Conservation (phyloP, 2,888 invertebrate genomes). For the Ceratothoa steindachneri region DNA sequence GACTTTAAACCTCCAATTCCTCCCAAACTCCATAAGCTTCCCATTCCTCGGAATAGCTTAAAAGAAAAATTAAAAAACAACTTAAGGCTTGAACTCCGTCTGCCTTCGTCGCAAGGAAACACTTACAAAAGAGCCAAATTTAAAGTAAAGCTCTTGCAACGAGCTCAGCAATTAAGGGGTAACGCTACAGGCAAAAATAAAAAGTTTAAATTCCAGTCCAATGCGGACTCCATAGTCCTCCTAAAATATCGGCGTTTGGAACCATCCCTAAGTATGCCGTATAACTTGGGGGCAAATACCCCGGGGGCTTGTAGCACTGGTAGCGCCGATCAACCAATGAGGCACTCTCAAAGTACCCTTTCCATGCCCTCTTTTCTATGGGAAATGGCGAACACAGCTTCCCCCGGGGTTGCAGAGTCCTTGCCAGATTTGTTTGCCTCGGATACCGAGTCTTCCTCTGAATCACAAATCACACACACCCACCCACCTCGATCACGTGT, state of each 20-base stretch:
- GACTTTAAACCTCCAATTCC: slow-evolving; percentile 47
- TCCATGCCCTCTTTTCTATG: slow-evolving; percentile 51
- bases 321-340: slow-evolving; percentile 47
- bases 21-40: slow-evolving; percentile 43
- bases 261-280: slow-evolving; percentile 46
- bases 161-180: slow-evolving; percentile 42
- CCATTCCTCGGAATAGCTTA: slow-evolving; percentile 38
- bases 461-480: slow-evolving; percentile 19
- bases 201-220: slow-evolving; percentile 29
- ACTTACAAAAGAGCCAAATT: slow-evolving; percentile 43
- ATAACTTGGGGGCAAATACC: slow-evolving; percentile 44
- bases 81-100: slow-evolving; percentile 35
- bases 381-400: slow-evolving; percentile 38
- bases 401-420: slow-evolving; percentile 43
- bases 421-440: slow-evolving; percentile 44
- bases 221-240: slow-evolving; percentile 39
- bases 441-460: slow-evolving; percentile 43
- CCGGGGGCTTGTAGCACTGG: slow-evolving; percentile 37
- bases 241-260: slow-evolving; percentile 42
- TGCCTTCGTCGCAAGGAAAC: slow-evolving; percentile 37
- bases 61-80: slow-evolving; percentile 46
- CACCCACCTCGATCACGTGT: slow-evolving; percentile 30
- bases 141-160: slow-evolving; percentile 39
- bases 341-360: slow-evolving; percentile 52
- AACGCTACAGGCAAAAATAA: slow-evolving; percentile 28